phyloP scores from a whole-genome alignment of 1,140 invertebrate genomes.

The Bicyclus anynana region DNA sequence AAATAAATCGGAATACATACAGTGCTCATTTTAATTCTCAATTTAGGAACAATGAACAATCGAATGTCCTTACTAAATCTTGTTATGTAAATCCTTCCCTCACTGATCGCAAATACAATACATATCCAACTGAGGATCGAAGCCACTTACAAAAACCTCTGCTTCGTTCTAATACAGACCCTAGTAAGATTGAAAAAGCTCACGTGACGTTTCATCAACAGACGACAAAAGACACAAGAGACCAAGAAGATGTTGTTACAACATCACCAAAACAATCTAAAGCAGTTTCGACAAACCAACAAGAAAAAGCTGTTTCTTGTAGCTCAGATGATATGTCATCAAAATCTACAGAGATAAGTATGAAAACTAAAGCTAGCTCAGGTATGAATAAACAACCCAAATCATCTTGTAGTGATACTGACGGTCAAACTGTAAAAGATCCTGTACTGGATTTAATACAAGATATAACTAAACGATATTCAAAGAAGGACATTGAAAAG shows the following conservation, averaged over 20 bases:
- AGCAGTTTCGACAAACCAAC: not conserved
- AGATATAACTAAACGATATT: slow-evolving; percentile 61
- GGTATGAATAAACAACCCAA: slow-evolving; percentile 11
- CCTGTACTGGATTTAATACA: slow-evolving; percentile 55
- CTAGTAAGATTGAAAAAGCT: slow-evolving; percentile 28
- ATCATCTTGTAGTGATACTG: slow-evolving; percentile 19
- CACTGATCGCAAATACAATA: slow-evolving; percentile 35
- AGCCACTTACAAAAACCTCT: slow-evolving; percentile 36
- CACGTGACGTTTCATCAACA: slow-evolving; percentile 22
- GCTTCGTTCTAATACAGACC: slow-evolving; percentile 48
- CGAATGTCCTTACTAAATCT: not conserved
- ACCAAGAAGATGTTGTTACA: not conserved
- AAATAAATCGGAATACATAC: slow-evolving; percentile 5
- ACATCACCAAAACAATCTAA: slow-evolving; percentile 1
- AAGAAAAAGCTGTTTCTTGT: slow-evolving; percentile 9
- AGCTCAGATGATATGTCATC: slow-evolving; percentile 11
- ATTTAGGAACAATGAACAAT: not conserved
- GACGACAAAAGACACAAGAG: slow-evolving; percentile 12
- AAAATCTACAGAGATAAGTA: slow-evolving; percentile 5
- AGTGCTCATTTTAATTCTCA: not conserved
- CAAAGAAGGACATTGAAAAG: slow-evolving; percentile 52
- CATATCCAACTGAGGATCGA: slow-evolving; percentile 44
- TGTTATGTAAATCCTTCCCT: slow-evolving; percentile 18
- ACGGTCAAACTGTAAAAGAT: slow-evolving; percentile 30
- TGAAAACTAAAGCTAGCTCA: slow-evolving; percentile 4